phyloP scores from a whole-genome alignment of 2,888 invertebrate species.

The Ophioninae sp. region DNA sequence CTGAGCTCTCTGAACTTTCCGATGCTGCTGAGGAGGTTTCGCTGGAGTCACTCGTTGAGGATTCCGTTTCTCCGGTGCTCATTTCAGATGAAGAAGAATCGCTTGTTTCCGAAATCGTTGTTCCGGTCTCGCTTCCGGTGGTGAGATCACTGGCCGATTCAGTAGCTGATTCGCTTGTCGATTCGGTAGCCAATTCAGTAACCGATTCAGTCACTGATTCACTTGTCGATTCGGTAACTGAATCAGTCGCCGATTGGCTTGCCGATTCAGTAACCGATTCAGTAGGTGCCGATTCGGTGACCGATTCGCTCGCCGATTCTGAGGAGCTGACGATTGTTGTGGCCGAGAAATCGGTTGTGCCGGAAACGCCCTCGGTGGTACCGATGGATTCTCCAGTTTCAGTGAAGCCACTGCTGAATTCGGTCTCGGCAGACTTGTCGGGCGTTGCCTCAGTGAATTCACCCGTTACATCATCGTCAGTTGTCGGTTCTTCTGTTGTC shows the following conservation, averaged over 20 bases:
- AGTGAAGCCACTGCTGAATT: constrained; percentile 58
- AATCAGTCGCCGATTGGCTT: constrained; percentile 13
- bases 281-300: constrained; percentile 8
- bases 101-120: constrained; percentile 59
- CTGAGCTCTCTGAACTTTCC: not conserved
- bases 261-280: constrained; percentile 28
- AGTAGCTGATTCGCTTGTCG: not conserved
- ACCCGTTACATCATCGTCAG: constrained; percentile 38
- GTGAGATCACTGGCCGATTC: constrained; percentile 37
- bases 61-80: constrained; percentile 38
- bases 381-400: constrained; percentile 63
- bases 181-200: constrained; percentile 14
- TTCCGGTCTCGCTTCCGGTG: constrained; percentile 30
- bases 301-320: constrained; percentile 2
- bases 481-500: constrained; percentile 60
- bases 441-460: constrained; percentile 48
- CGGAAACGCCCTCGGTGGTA: constrained; percentile 68
- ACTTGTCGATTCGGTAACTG: not conserved
- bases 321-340: constrained; percentile 57
- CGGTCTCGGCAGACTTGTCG: constrained; percentile 64
- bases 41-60: constrained; percentile 65
- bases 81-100: constrained; percentile 37
- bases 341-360: constrained; percentile 65
- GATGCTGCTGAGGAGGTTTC: not conserved
- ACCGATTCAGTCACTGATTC: constrained; percentile 28